Evolutionary conservation across 1,140 invertebrate species (phyloP).

Genomic region (Trichogramma pretiosum): DNA sequence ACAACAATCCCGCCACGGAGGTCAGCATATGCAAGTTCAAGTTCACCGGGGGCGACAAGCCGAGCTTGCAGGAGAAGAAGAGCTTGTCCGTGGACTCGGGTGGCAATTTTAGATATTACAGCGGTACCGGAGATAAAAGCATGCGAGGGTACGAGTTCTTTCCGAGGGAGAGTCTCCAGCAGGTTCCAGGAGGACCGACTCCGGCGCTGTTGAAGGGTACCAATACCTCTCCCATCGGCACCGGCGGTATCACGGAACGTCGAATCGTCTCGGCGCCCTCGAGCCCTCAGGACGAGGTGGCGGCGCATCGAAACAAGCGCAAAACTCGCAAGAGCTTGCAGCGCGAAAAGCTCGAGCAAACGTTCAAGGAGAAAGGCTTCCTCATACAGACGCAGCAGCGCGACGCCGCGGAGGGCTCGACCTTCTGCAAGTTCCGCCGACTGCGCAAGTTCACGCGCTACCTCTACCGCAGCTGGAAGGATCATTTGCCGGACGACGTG

Average conservation of each 20-base stretch:
- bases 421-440: conserved; percentile 88
- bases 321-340: conserved; percentile 75
- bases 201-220: too few relatives aligned
- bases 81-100: conserved; percentile 79
- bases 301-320: conserved; percentile 59
- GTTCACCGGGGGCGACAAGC: conserved; percentile 80
- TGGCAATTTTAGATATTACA: conserved; percentile 76
- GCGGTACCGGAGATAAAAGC: conserved; percentile 63
- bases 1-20: conserved; percentile 66
- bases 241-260: conserved; percentile 48
- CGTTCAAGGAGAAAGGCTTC: conserved; percentile 86
- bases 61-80: conserved; percentile 80
- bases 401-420: conserved; percentile 82
- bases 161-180: conserved; percentile 59
- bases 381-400: conserved; percentile 86
- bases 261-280: conserved; percentile 17
- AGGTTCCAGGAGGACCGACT: conserved; percentile 42
- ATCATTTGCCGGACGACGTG: conserved; percentile 77
- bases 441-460: conserved; percentile 85
- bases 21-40: conserved; percentile 90
- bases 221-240: conserved; percentile 43
- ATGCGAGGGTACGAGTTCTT: conserved; percentile 70
- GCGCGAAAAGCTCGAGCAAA: conserved; percentile 80
- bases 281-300: conserved; percentile 45
- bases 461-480: conserved; percentile 85